Evolutionary conservation across 2,113 vertebrate species (phyloP), one percentile per base, ranked within the genome.

Genomic region (Etheostoma spectabile): DNA sequence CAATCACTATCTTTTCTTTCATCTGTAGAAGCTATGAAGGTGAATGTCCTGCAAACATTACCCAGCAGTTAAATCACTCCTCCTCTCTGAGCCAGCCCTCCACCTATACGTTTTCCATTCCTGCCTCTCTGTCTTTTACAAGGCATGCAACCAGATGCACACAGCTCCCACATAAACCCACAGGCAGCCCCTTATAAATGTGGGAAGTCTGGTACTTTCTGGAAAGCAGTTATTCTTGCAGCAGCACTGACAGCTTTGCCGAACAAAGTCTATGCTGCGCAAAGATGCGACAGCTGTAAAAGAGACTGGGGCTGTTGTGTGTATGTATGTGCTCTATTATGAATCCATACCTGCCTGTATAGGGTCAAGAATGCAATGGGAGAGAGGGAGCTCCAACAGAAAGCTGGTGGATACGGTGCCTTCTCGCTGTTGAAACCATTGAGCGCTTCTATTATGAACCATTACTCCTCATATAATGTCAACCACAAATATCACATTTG

Each of bases 251-350:
- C 53, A 80, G 52, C 33, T 33, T 33, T 42, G 35, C 64, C 64
- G 53, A 76, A 81, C 51, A 75, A 21, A 52, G 22, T 33, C 19
- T 49, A 21, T 24, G 77, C 65, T 30, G 79, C 77, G 69, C 57
- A 77, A 79, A 86, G 83, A 68, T 62, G 56, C 77, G 71, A 42
- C 53, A 74, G 72, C 77, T 76, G 57, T 16, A 18, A 27, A 63
- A 14, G 21, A 60, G 18, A 38, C 24, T 67, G 11, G 19, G 33
- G 22, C 30, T 74, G 27, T 64, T 71, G 15, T 49, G 12, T 69
- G 15, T 59, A 10, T 70, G 45, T 45, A 12, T 52, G 46, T 30
- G 45, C 18, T 45, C 13, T 27, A 16, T 65, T 24, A 66, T 71
- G 24, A 49, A 77, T 60, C 73, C 49, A 55, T 33, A 33, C 48